Evolutionary conservation across 2,797 vertebrate genomes (phyloP).

Genomic region (Scolopax rusticola): DNA sequence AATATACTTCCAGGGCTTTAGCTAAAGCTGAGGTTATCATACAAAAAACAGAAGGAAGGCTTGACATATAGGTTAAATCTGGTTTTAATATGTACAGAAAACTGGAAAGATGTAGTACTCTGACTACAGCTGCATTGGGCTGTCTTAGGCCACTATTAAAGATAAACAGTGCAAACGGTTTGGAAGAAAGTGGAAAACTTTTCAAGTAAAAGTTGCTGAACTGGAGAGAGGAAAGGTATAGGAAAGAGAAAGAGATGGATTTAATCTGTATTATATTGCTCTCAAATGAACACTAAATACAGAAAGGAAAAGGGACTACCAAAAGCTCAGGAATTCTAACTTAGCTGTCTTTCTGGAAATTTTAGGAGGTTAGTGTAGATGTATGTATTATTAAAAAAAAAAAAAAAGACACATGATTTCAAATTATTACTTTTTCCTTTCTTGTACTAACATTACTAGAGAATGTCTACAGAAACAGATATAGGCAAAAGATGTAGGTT

Average conservation of each 20-base stretch:
- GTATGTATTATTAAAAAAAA: not conserved
- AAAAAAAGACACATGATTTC: not conserved
- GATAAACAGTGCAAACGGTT: not conserved
- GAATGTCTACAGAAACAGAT: not conserved
- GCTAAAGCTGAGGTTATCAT: not conserved
- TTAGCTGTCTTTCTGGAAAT: not conserved
- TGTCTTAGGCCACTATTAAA: not conserved
- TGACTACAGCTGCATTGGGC: not conserved
- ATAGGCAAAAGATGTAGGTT: not conserved
- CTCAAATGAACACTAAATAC: not conserved
- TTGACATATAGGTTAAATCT: not conserved
- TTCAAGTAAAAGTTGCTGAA: not conserved
- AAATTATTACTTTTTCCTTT: not conserved
- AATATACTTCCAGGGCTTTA: not conserved
- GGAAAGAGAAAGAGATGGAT: not conserved
- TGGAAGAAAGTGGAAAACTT: not conserved
- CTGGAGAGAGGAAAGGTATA: not conserved
- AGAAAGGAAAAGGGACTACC: not conserved
- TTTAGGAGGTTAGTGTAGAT: not conserved
- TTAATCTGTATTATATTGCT: not conserved
- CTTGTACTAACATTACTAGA: not conserved
- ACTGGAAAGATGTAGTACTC: not conserved
- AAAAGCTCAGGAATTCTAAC: not conserved
- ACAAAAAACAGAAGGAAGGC: not conserved
- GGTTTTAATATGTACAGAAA: not conserved